Base-by-base conservation (phyloP, 2,113 vertebrate species). In the Oreochromis spilurus region DNA sequence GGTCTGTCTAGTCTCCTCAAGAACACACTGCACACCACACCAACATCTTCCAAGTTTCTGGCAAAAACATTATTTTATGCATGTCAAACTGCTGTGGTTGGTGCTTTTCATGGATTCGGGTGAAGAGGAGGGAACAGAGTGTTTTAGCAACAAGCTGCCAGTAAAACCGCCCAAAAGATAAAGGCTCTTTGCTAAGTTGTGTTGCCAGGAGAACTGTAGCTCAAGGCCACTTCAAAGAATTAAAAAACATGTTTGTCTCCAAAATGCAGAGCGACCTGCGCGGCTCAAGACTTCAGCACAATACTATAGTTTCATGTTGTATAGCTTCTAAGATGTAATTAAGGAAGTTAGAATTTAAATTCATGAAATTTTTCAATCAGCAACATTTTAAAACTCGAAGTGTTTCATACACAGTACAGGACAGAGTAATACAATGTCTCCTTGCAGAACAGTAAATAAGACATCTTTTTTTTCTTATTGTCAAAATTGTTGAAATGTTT, bases 401-500 rank as follows among this genome's bases (percentile, higher is more conserved):
- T 26, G 26, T 26, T 26, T 26, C 26, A 26, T 4, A 26, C 26
- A 26, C 26, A 4, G 26, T 26, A 4, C 26, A 26, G 26, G 26
- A 26, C 26, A 26, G 26, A 26, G 26, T 26, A 26, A 26, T 26
- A 26, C 19, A 67, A 21, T 9, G 52, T 36, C 31, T n/a, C 19
- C 16, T 4, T 24, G 2, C 16, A 31, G 4, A 31, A 84, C 5
- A 34, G 5, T 0, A 62, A 75, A 80, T 4, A 13, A 81, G 2
- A 82, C 10, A 57, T 13, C 5, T 2, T 3, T 1, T 3, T 87
- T 36, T 65, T 65, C 2, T 86, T 91, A 87, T 87, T 88, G 91
- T 93, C 93, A 94, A 92, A 94, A 92, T 53, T 55, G 82, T 90
- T 93, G 87, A 93, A 94, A 91, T 92, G 83, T 94, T 95, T 95